A percentile compares a stretch with the other conserved stretches of the same genome.
Conservation (phyloP, 2,113 vertebrate genomes). For the Tychaedon coryphoeus region DNA sequence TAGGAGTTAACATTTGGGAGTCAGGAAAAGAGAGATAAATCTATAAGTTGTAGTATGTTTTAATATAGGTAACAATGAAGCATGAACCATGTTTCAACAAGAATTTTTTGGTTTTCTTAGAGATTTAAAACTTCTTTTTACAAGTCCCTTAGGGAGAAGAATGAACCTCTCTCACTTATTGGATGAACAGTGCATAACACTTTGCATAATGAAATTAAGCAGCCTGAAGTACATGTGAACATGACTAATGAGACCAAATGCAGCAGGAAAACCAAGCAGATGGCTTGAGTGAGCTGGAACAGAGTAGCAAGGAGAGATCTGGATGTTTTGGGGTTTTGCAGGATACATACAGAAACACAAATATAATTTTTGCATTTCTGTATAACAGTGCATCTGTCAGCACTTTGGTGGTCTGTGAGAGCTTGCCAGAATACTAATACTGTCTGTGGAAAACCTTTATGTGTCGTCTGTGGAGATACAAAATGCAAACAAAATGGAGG, state of each 20-base stretch:
- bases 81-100: slow-evolving; percentile 9
- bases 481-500: not conserved
- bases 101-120: slow-evolving; percentile 27
- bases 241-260: slow-evolving; percentile 57
- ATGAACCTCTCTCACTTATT: slow-evolving; percentile 38
- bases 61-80: slow-evolving; percentile 26
- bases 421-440: not conserved
- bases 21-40: not conserved
- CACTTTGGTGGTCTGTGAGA: not conserved
- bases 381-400: slow-evolving; percentile 1
- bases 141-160: not conserved
- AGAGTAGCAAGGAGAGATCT: not conserved
- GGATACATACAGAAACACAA: not conserved
- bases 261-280: slow-evolving; percentile 56
- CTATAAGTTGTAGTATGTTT: not conserved
- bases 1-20: not conserved
- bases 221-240: slow-evolving; percentile 53
- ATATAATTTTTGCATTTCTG: slow-evolving; percentile 1
- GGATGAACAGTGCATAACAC: slow-evolving; percentile 44
- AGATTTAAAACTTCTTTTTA: slow-evolving; percentile 36
- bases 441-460: not conserved
- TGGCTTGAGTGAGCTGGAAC: not conserved
- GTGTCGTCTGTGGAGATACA: not conserved
- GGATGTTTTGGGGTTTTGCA: not conserved
- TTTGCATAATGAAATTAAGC: slow-evolving; percentile 60